Evolutionary conservation across 2,797 vertebrate species (phyloP).

Genomic region (Lophius americanus): DNA sequence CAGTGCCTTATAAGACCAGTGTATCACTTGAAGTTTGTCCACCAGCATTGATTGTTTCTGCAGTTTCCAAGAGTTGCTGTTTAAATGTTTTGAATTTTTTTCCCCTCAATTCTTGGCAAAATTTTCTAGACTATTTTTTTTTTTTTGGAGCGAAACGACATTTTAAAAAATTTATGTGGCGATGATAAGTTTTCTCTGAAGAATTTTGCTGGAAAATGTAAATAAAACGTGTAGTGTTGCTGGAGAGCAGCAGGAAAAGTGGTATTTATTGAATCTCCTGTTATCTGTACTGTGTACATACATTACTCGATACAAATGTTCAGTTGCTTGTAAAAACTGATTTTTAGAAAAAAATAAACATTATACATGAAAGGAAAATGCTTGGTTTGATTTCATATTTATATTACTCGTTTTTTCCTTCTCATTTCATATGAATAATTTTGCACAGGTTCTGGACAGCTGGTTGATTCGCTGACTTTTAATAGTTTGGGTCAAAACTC

Average conservation of each 20-base stretch:
- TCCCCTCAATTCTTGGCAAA: slow-evolving; percentile 30
- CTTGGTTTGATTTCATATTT: neutral
- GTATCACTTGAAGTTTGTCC: slow-evolving; percentile 59
- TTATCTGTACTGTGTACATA: slow-evolving; percentile 84
- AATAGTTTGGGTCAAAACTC: neutral
- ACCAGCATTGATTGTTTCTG: slow-evolving; percentile 41
- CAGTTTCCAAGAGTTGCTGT: slow-evolving; percentile 30
- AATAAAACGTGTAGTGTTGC: slow-evolving; percentile 71
- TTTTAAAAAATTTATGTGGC: slow-evolving; percentile 59
- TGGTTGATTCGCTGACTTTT: neutral
- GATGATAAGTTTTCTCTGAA: slow-evolving; percentile 36
- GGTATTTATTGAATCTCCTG: slow-evolving; percentile 82
- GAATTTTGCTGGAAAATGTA: slow-evolving; percentile 69
- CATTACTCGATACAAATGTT: slow-evolving; percentile 68
- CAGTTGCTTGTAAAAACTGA: slow-evolving; percentile 74
- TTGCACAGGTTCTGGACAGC: neutral
- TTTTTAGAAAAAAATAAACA: slow-evolving; percentile 74
- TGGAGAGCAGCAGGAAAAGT: slow-evolving; percentile 56
- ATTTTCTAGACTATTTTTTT: slow-evolving; percentile 41
- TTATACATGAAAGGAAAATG: slow-evolving; percentile 52
- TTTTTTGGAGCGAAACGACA: slow-evolving; percentile 42
- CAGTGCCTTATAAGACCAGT: slow-evolving; percentile 79
- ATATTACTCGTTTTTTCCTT: too few species aligned
- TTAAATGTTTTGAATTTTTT: slow-evolving; percentile 36
- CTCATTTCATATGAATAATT: too few species aligned